Evolutionary conservation across 2,888 invertebrate species (phyloP), one percentile per base, ranked within the genome.

Genomic region (Margaritifera margaritifera): DNA sequence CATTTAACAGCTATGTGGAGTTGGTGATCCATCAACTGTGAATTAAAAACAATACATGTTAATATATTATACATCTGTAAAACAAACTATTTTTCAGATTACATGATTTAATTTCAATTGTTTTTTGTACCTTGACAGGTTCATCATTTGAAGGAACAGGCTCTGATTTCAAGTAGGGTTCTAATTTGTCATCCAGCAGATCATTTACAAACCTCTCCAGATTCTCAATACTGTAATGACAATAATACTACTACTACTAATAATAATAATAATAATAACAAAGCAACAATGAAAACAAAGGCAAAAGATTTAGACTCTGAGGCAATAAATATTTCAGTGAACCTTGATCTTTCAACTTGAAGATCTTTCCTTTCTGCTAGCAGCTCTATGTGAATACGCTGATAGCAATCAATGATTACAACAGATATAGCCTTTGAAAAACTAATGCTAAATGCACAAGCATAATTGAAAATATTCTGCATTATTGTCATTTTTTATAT

Each of bases 91-190:
- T 58, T 24, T 20, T 51, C 0, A 22, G 6, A 27, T 24, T 4
- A 62, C 8, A 60, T 25, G 1, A 60, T 60, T 57, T 57, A 6
- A 57, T n/a, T 57, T 57, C 1, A 20, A 6, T 50, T 22, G 18
- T 50, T 42, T 15, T 42, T 42, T 42, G 42, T 77, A 90, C 89
- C 86, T 90, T 90, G 3, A 90, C 89, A 66, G 88, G 84, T 27
- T 94, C 84, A 84, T 94, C 94, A 86, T 96, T 96, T 72, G 94
- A 95, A 5, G 99, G 99, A 52, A 98, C 91, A 0, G 95, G 91
- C 89, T 99, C 99, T 0, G 99, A 99, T 91, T 99, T 99, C 79
- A 99, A 90, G 91, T 95, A 98, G 0, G 98, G 94, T 85, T 96
- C 96, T 78, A 99, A 89, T 81, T 94, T 94, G 62, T 94, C 96